phyloP scores from a whole-genome alignment of 2,797 vertebrate species.

The Decapterus maruadsi region DNA sequence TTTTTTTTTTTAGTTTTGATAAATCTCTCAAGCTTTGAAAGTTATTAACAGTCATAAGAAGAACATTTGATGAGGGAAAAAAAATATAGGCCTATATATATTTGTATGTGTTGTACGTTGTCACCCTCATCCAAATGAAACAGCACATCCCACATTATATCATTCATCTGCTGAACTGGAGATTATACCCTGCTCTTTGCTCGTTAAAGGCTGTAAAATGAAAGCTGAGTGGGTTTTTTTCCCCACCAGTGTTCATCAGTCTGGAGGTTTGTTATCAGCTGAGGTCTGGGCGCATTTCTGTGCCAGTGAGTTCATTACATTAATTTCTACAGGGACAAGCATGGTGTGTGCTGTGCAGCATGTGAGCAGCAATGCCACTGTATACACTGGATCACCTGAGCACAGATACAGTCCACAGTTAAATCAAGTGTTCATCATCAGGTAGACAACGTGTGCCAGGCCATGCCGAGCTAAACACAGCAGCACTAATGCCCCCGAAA shows the following conservation, averaged over 20 bases:
- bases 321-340: background rate
- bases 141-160: background rate
- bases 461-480: background rate
- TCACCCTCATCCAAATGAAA: background rate
- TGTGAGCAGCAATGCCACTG: background rate
- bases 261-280: background rate
- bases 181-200: background rate
- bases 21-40: background rate
- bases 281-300: background rate
- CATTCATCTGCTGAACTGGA: background rate
- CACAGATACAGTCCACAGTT: background rate
- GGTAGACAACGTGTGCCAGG: background rate
- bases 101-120: background rate
- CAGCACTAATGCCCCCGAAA: background rate
- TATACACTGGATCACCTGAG: too few relatives aligned
- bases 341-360: too few relatives aligned
- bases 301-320: constrained; percentile 12
- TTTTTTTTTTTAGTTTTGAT: background rate
- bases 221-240: background rate
- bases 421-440: background rate
- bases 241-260: background rate
- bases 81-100: background rate
- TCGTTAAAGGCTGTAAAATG: background rate
- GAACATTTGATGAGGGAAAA: background rate
- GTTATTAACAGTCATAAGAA: too few relatives aligned